A percentile compares a stretch with the other conserved stretches of the same genome.
phyloP scores from a whole-genome alignment of 2,888 invertebrate species.

The Sarcophaga carnaria region DNA sequence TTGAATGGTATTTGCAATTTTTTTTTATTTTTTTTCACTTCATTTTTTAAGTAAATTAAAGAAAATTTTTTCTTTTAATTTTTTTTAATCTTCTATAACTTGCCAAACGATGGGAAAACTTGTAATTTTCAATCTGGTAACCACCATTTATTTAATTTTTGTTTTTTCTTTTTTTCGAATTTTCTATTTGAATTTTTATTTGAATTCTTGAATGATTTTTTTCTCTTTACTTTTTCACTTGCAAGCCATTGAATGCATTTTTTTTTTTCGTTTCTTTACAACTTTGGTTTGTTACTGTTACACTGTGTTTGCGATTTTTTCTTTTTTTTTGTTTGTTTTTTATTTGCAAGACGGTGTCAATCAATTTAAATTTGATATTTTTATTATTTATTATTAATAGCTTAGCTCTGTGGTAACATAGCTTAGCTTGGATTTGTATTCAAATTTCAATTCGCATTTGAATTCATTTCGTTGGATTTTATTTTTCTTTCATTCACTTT shows the following conservation, averaged over 20 bases:
- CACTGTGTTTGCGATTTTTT: too few relatives aligned
- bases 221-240: too few relatives aligned
- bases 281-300: too few relatives aligned
- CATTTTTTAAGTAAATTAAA: too few relatives aligned
- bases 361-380: conserved; percentile 68
- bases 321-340: too few relatives aligned
- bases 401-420: background rate
- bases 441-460: too few relatives aligned
- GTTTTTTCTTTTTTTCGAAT: background rate
- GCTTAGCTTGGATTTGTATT: background rate
- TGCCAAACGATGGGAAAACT: background rate
- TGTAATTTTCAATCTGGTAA: background rate
- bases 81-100: background rate
- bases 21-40: conserved; percentile 14
- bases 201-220: too few relatives aligned
- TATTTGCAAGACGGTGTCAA: conserved; percentile 62
- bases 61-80: background rate
- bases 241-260: too few relatives aligned
- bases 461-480: too few relatives aligned
- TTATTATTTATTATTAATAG: conserved; percentile 68
- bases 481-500: too few relatives aligned
- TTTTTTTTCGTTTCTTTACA: too few relatives aligned
- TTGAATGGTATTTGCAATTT: conserved; percentile 6
- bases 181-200: background rate
- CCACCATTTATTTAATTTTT: background rate